Evolutionary conservation across 2,113 vertebrate genomes (phyloP), one percentile per base, ranked within the genome.

Genomic region (Eolophus roseicapilla): DNA sequence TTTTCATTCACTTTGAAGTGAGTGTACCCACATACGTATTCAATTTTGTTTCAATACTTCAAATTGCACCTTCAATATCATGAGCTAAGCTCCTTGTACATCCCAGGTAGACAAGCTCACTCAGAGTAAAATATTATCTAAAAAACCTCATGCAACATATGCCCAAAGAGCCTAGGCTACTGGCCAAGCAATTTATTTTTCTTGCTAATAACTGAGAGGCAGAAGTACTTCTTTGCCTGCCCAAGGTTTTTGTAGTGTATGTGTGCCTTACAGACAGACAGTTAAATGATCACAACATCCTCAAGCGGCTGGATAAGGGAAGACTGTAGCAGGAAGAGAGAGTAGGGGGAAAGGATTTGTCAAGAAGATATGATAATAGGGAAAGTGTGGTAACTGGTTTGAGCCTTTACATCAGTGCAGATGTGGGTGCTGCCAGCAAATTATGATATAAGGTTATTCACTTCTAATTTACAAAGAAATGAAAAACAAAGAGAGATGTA

Each of bases 1-100:
- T 5, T 76, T 73, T 43, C 10, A 14, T 68, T 74, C 27, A 15
- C 17, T 85, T 59, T 75, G 27, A 63, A 88, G 49, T 33, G 3
- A 44, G 3, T 23, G 3, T 13, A 43, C 5, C 7, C 5, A 43
- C 8, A 65, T 73, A 25, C 0, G 1, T 13, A 21, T 33, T 73
- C 53, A 41, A 20, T 64, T 87, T 62, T 67, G 8, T 69, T 68
- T 39, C 10, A 44, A 17, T 41, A 31, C 7, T 83, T 63, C 17
- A 35, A 28, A 39, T 57, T 82, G 7, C 20, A 62, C 23, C 19
- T 63, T 68, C 29, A 74, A 9, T 25, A 55, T 27, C 11, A 59
- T 37, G 27, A 70, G 10, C 18, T 37, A 28, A 67, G 7, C 10
- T 71, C 7, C 35, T 49, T 67, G 52, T 19, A 35, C 24, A 43